Base-by-base conservation (phyloP, 2,888 invertebrate genomes). In the Lobophora halterata region DNA sequence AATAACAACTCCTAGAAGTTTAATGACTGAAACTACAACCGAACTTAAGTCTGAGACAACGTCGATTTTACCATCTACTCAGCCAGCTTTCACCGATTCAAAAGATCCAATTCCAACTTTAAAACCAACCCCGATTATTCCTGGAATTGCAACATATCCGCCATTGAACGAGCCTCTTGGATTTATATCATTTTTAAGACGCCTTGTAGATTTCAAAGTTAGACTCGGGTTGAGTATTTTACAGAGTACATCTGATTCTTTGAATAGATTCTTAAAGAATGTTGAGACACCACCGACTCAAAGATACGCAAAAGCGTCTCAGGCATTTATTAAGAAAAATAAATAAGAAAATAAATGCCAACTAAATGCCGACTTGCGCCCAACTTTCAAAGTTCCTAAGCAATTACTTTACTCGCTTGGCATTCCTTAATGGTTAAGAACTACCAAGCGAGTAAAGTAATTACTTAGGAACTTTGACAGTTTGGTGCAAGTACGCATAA, bases 201-300 rank as follows among this genome's bases (percentile, higher is more conserved):
- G 90, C 51, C 71, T 93, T 19, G 88, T 93, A 1, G 91, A 93
- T 60, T 88, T 93, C 33, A 93, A 93, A 70, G 79, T 93, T 14
- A 88, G 90, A 56, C 70, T 93, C 25, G 93, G 93, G 0, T 66
- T 93, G 33, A 91, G 91, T 38, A 83, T 94, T 44, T 67, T 94
- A 7, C 91, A 91, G 59, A 91, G 90, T 38, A 91, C 93, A 1
- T 91, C 93, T 5, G 90, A 91, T 32, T 90, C 91, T 3, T 78
- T 94, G 28, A 91, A 91, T 14, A 89, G 88, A 58, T 93, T 93
- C 65, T 74, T 93, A 21, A 88, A 89, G 32, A 88, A 88, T 52
- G 89, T 92, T 46, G 91, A 93, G 31, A 49, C 48, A 1, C 32
- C 46, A 21, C 35, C 41, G 27, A 28, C 57, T 6, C 58, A 69